These are phyloP conservation scores for Platyura marginata DNA, from an alignment of 1,140 invertebrate species.

Conservation along the genomic window DNA sequence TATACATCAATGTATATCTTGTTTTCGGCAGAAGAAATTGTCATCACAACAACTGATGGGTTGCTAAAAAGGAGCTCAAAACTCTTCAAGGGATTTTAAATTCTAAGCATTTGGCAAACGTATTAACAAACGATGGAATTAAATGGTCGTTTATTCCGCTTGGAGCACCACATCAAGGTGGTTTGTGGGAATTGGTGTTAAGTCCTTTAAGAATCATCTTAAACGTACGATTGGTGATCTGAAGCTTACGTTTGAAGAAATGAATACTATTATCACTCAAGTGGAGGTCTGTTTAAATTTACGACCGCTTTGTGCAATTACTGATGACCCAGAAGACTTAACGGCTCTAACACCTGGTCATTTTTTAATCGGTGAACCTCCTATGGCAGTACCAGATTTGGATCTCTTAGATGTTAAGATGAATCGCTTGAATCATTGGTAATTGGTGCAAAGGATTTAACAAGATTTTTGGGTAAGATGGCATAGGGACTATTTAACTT, in stretches of 20 bases:
- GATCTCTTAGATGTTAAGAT: background rate
- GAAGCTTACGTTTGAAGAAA: slow-evolving; percentile 11
- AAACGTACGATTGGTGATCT: slow-evolving; percentile 8
- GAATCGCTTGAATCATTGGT: background rate
- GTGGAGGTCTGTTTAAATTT: slow-evolving; percentile 14
- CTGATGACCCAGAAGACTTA: slow-evolving; percentile 11
- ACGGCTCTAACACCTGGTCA: slow-evolving; percentile 15
- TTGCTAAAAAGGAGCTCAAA: slow-evolving; percentile 8
- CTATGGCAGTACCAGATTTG: slow-evolving; percentile 5
- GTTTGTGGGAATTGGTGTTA: slow-evolving; percentile 12
- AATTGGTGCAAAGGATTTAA: background rate
- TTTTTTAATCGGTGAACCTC: slow-evolving; percentile 19
- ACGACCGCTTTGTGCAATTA: slow-evolving; percentile 11
- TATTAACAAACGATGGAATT: slow-evolving; percentile 9
- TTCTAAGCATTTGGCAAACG: slow-evolving; percentile 13
- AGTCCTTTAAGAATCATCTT: slow-evolving; percentile 11
- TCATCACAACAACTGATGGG: slow-evolving; percentile 13
- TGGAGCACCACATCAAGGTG: slow-evolving; percentile 8
- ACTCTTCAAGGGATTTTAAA: slow-evolving; percentile 16
- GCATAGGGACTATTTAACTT: background rate
- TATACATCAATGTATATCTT: slow-evolving; percentile 2
- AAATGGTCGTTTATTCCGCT: slow-evolving; percentile 8
- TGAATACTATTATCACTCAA: slow-evolving; percentile 10
- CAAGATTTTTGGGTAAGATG: background rate
- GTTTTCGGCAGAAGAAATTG: background rate